Evolutionary conservation across 1,140 invertebrate species (phyloP).

Genomic region (Dendrolimus punctatus): DNA sequence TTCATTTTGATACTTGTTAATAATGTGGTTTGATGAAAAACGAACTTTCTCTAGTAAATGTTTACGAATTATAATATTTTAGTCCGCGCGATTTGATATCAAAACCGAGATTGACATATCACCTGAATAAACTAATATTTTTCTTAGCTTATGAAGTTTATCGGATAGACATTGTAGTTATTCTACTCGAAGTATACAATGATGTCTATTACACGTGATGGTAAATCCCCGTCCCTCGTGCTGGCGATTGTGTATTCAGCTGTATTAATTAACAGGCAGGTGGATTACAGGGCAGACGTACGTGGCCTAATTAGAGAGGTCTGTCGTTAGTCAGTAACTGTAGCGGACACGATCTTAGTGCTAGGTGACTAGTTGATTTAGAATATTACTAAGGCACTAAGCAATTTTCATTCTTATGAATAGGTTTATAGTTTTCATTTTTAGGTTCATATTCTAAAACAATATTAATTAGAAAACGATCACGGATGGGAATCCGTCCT

Average conservation of each 20-base stretch:
- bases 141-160: background rate
- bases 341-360: background rate
- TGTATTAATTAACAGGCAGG: conserved; percentile 57
- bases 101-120: background rate
- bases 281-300: conserved; percentile 49
- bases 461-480: no score
- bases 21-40: no score
- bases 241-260: conserved; percentile 45
- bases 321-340: conserved; percentile 12
- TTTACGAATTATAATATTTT: background rate
- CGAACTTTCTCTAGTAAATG: no score
- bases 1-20: no score
- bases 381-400: no score
- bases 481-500: no score
- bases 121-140: background rate
- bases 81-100: background rate
- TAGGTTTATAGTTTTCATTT: no score
- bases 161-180: conserved; percentile 1
- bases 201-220: conserved; percentile 34
- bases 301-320: conserved; percentile 47
- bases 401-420: no score
- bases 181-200: background rate
- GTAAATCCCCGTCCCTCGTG: conserved; percentile 27
- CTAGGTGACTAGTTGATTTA: no score
- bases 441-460: no score